Percentiles rank a stretch among this genome's conserved stretches.
These are phyloP conservation scores for Macrophya alboannulata DNA, from an alignment of 2,888 invertebrate genomes.

Conservation along the genomic window DNA sequence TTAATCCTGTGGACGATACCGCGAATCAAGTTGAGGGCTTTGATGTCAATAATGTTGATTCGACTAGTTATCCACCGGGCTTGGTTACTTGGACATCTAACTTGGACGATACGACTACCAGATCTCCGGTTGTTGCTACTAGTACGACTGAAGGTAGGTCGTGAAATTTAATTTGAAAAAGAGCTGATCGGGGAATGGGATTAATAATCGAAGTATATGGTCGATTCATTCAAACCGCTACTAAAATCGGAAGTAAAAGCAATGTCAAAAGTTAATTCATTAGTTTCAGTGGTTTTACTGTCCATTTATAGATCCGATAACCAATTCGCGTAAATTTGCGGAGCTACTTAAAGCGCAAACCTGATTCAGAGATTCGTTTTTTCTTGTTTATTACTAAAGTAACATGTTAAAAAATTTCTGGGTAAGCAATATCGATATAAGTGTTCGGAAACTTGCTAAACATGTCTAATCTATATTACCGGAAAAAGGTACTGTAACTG, in stretches of 20 bases:
- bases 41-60: constrained; percentile 60
- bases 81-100: constrained; percentile 82
- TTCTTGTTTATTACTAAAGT: not conserved
- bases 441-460: not conserved
- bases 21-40: constrained; percentile 58
- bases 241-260: not conserved
- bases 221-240: not conserved
- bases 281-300: not conserved
- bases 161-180: not conserved
- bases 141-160: constrained; percentile 68
- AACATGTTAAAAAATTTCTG: not conserved
- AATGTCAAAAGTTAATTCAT: not conserved
- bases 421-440: not conserved
- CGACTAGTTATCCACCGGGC: constrained; percentile 75
- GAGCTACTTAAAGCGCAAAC: not conserved
- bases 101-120: constrained; percentile 76
- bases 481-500: not conserved
- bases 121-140: constrained; percentile 68
- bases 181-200: not conserved
- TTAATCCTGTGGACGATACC: constrained; percentile 46
- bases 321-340: not conserved
- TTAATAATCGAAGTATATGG: not conserved
- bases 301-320: not conserved
- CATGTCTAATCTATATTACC: not conserved
- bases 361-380: not conserved